Evolutionary conservation across 1,140 invertebrate species (phyloP).

Genomic region (Oedothorax gibbosus): DNA sequence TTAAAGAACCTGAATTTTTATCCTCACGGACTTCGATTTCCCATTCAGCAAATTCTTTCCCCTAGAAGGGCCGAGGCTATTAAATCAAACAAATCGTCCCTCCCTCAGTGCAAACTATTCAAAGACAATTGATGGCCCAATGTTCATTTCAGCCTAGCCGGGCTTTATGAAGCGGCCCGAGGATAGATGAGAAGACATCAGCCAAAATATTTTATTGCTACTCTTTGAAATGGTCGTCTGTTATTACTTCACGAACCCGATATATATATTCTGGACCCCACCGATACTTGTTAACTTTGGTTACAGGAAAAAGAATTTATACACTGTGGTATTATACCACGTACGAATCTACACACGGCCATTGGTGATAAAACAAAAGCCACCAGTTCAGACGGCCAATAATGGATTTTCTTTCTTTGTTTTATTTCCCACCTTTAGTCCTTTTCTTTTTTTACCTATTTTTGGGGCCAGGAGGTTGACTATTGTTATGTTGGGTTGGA

Average conservation of each 20-base stretch:
- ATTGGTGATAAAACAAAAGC: slow-evolving; percentile 49
- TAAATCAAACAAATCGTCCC: slow-evolving; percentile 54
- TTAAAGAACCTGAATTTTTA: no score
- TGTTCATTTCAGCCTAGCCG: slow-evolving; percentile 51
- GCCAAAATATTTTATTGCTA: slow-evolving; percentile 54
- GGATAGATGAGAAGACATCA: slow-evolving; percentile 55
- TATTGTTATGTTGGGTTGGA: slow-evolving; percentile 13
- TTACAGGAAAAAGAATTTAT: slow-evolving; percentile 44
- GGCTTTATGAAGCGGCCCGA: slow-evolving; percentile 52
- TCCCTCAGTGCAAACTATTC: slow-evolving; percentile 51
- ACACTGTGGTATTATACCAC: slow-evolving; percentile 46
- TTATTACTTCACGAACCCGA: slow-evolving; percentile 57
- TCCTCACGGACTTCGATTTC: no score
- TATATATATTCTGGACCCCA: slow-evolving; percentile 31
- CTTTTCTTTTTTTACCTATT: background rate
- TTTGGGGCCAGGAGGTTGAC: slow-evolving; percentile 15
- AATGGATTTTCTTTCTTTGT: slow-evolving; percentile 52
- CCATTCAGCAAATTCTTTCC: no score
- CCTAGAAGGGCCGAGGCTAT: background rate
- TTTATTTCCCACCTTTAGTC: slow-evolving; percentile 14
- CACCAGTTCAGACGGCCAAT: slow-evolving; percentile 32
- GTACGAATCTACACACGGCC: slow-evolving; percentile 25
- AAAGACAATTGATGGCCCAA: slow-evolving; percentile 55
- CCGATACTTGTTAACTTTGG: slow-evolving; percentile 57
- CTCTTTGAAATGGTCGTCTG: slow-evolving; percentile 57